Evolutionary conservation across 1,140 invertebrate species (phyloP).

Genomic region (Drosophila mauritiana): DNA sequence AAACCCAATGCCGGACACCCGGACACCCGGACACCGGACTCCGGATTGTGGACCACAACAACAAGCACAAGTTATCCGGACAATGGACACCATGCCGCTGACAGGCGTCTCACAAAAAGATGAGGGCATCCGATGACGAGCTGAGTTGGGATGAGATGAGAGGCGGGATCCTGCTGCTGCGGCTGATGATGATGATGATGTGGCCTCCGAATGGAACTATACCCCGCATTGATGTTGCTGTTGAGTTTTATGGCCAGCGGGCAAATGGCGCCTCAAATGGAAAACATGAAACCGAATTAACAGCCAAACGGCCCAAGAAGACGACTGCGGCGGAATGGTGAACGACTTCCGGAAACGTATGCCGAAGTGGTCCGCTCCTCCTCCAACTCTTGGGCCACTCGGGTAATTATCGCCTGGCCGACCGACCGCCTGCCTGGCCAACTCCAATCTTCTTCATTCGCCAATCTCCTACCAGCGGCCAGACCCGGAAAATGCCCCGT

Average conservation of each 20-base stretch:
- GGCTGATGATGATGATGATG: conserved; percentile 18
- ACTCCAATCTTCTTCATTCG: neutral
- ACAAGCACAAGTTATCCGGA: conserved; percentile 39
- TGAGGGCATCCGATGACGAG: conserved; percentile 31
- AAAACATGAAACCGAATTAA: conserved; percentile 79
- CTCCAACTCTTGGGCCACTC: conserved; percentile 6
- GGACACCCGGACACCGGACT: neutral
- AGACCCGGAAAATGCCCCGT: conserved; percentile 11
- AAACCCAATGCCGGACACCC: conserved; percentile 5
- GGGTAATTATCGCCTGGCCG: conserved; percentile 53
- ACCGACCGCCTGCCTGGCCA: too few relatives aligned
- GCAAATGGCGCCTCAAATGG: conserved; percentile 64
- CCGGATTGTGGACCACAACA: neutral
- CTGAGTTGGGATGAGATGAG: conserved; percentile 1
- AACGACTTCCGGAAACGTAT: conserved; percentile 51
- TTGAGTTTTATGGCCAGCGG: conserved; percentile 70
- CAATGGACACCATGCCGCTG: conserved; percentile 44
- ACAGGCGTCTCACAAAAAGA: conserved; percentile 39
- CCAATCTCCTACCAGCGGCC: neutral
- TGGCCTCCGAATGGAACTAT: neutral
- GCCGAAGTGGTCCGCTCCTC: conserved; percentile 25
- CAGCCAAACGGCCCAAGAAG: conserved; percentile 45
- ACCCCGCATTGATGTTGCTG: conserved; percentile 29
- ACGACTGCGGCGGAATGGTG: conserved; percentile 23
- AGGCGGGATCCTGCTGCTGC: neutral